Percentiles rank a stretch among this genome's conserved stretches.
Conservation (phyloP, 2,797 vertebrate genomes). For the Catamblyrhynchus diadema region DNA sequence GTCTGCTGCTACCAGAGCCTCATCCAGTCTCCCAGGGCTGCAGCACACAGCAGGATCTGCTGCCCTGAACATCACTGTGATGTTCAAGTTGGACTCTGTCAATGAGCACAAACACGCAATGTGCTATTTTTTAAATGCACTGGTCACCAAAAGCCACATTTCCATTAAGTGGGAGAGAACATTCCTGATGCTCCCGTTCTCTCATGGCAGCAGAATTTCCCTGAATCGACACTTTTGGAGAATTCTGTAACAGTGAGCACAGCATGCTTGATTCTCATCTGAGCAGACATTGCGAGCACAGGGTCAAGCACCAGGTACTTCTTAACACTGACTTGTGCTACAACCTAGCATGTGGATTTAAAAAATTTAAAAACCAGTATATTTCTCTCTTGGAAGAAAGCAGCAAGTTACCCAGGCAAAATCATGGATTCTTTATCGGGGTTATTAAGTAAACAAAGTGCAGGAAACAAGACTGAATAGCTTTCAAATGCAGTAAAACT, state of each 20-base stretch:
- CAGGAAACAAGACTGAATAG: not conserved
- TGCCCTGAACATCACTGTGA: not conserved
- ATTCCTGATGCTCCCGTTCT: not conserved
- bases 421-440: not conserved
- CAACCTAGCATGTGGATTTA: not conserved
- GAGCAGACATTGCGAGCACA: not conserved
- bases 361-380: not conserved
- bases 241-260: conserved; percentile 7
- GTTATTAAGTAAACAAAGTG: not conserved
- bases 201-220: not conserved
- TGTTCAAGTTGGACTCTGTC: not conserved
- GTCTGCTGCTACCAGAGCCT: not conserved
- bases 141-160: conserved; percentile 10
- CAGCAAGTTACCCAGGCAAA: not conserved
- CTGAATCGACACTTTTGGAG: not conserved
- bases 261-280: not conserved
- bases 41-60: not conserved
- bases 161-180: not conserved
- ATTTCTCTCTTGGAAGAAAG: not conserved
- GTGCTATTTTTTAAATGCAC: not conserved
- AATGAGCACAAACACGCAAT: not conserved
- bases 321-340: not conserved
- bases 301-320: not conserved
- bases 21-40: not conserved
- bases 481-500: not conserved